Base-by-base conservation (phyloP, 53 echinoderm and acorn worm genomes). In the Temnopleurus reevesii region DNA sequence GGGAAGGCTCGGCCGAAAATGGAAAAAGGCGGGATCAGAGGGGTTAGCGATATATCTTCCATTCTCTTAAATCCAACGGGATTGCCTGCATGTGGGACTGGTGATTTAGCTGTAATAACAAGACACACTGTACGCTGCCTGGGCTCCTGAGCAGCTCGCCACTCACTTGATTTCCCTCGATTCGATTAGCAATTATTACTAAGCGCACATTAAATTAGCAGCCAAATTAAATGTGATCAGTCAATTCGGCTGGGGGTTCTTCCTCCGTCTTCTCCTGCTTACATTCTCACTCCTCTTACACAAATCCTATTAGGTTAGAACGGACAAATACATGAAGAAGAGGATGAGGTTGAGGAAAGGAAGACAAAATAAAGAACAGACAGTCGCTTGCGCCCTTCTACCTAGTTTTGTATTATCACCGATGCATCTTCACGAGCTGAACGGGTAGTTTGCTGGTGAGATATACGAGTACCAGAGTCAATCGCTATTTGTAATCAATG, bases 171-270 rank as follows among this genome's bases (percentile, higher is more conserved):
- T 83, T 81, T 83, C 83, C 83, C 83, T 36, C 83, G 83, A 83
- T 83, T 83, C 83, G 83, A 83, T 83, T 83, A 83, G 83, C 83
- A 83, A 83, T 83, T 55, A 83, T 83, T 83, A 55, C 53, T 83
- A 83, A 83, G 83, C 53, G 83, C 53, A 83, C 83, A 83, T 55
- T 83, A 55, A 83, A 83, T 81, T 83, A 83, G 55, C 83, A 83
- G 83, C 54, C 55, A 55, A 83, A 83, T 83, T 81, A 83, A 83
- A 83, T 83, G 83, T 83, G 83, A 83, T 83, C 81, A 83, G 83
- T 21, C 53, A 83, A 23, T 35, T 83, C 83, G 83, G 35, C 83
- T 55, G 55, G 83, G 83, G 36, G 55, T 55, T 56, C 83, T 55
- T 47, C 54, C 33, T 13, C 55, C 33, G 35, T 31, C 5, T 55